phyloP scores from a whole-genome alignment of 2,888 invertebrate species.

The Eristalinus aeneus region DNA sequence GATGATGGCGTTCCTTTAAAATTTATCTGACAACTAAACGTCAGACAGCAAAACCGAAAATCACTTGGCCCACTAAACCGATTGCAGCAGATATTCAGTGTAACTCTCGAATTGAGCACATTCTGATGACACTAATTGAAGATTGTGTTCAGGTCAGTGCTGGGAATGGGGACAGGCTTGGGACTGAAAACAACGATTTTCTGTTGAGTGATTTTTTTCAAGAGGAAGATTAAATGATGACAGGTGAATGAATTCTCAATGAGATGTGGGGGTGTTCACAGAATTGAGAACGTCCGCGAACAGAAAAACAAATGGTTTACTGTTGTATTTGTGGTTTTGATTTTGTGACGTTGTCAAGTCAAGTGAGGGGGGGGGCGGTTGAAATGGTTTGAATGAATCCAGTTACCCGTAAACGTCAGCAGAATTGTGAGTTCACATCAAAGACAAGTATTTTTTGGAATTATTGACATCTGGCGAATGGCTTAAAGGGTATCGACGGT shows the following conservation, averaged over 20 bases:
- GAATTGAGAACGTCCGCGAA: neutral
- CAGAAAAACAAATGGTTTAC: too few species aligned
- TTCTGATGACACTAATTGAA: slow-evolving; percentile 39
- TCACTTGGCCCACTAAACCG: slow-evolving; percentile 11
- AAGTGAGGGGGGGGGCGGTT: too few species aligned
- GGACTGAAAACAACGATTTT: neutral
- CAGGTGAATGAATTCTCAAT: neutral
- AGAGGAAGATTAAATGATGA: neutral
- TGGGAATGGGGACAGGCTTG: slow-evolving; percentile 1
- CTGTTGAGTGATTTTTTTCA: neutral
- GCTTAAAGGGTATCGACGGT: too few species aligned
- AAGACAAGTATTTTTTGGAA: too few species aligned
- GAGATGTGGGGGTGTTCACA: neutral
- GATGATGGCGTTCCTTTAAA: neutral
- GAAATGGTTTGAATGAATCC: too few species aligned
- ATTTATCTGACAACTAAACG: neutral
- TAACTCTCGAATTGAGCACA: neutral
- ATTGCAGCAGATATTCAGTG: slow-evolving; percentile 15
- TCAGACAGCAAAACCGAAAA: neutral
- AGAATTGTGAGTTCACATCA: too few species aligned
- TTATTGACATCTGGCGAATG: too few species aligned
- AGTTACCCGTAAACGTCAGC: too few species aligned
- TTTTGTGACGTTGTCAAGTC: neutral
- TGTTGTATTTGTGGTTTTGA: neutral
- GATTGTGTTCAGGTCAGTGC: slow-evolving; percentile 15